Evolutionary conservation across 2,888 invertebrate species (phyloP), one percentile per base, ranked within the genome.

Genomic region (Macrophya alboannulata): DNA sequence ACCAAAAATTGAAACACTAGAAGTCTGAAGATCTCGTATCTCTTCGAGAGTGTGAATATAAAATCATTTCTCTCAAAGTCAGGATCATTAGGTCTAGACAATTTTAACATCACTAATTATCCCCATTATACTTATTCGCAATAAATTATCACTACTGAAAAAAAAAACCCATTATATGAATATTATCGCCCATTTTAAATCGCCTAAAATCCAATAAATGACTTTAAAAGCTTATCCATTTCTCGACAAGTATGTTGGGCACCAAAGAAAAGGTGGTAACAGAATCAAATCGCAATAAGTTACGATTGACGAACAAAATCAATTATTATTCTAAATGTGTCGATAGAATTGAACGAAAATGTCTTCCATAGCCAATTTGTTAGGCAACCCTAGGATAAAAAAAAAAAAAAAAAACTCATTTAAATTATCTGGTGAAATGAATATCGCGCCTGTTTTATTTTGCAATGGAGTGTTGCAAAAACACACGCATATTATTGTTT

Each of bases 401-500:
- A 55, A 8, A 55, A 55, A 0, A 8, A n/a, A n/a, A 55, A 6
- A 31, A 31, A 31, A 1, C 31, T 31, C 3, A 31, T 31, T 55
- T 55, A 2, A n/a, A 55, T 55, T n/a, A 8, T 55, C n/a, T 2
- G 8, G 8, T n/a, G n/a, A 8, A 55, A n/a, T 55, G 8, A 17
- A 55, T 12, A 25, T 62, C 25, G 4, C 21, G 21, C 25, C 15
- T 74, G 9, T 31, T 31, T 68, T 8, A 15, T 31, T 31, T 31
- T 37, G 25, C 25, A 68, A 68, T 4, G 6, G 62, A 62, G 21
- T 31, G 25, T 31, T 25, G 12, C 62, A 21, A 62, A 68, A 15
- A 17, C 3, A 21, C 17, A 62, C 62, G 2, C 43, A 55, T 37
- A 77, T 77, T 77, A 51, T 37, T 77, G 37, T 77, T 77, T 77